These are phyloP conservation scores for Drosophila suzukii DNA, from an alignment of 1,140 invertebrate genomes.

Conservation along the genomic window DNA sequence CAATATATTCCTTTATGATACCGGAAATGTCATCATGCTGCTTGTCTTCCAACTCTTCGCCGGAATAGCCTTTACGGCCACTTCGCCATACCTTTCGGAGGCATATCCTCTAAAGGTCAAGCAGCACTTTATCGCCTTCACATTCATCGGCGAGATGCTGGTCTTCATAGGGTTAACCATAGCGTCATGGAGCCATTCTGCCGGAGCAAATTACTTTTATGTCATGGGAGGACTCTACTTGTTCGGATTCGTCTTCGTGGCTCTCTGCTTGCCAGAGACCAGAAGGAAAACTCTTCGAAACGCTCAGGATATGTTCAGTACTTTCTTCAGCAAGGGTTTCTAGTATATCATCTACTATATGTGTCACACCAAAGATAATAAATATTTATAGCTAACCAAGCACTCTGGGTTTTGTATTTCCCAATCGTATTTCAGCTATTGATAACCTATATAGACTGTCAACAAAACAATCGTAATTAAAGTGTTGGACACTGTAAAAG, in stretches of 20 bases:
- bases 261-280: slow-evolving; percentile 66
- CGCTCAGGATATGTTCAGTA: slow-evolving; percentile 55
- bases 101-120: slow-evolving; percentile 61
- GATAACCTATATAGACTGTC: slow-evolving; percentile 21
- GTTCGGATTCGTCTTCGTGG: slow-evolving; percentile 25
- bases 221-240: slow-evolving; percentile 39
- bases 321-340: slow-evolving; percentile 13
- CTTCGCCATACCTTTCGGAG: slow-evolving; percentile 56
- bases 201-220: slow-evolving; percentile 31
- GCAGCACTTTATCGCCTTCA: slow-evolving; percentile 54
- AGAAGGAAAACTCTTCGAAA: slow-evolving; percentile 50
- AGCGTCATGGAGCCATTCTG: rapidly evolving
- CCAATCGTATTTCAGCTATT: slow-evolving; percentile 3
- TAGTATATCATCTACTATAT: background rate
- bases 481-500: background rate
- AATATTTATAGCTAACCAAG: slow-evolving; percentile 21
- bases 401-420: slow-evolving; percentile 12
- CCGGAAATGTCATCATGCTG: slow-evolving; percentile 3
- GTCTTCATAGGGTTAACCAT: slow-evolving; percentile 30
- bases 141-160: slow-evolving; percentile 58
- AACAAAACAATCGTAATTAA: slow-evolving; percentile 10
- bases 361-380: slow-evolving; percentile 30
- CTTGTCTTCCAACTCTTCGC: slow-evolving; percentile 47
- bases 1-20: background rate
- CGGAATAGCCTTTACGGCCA: slow-evolving; percentile 47